phyloP scores from a whole-genome alignment of 1,140 invertebrate genomes.

The Eupristina koningsbergeri region DNA sequence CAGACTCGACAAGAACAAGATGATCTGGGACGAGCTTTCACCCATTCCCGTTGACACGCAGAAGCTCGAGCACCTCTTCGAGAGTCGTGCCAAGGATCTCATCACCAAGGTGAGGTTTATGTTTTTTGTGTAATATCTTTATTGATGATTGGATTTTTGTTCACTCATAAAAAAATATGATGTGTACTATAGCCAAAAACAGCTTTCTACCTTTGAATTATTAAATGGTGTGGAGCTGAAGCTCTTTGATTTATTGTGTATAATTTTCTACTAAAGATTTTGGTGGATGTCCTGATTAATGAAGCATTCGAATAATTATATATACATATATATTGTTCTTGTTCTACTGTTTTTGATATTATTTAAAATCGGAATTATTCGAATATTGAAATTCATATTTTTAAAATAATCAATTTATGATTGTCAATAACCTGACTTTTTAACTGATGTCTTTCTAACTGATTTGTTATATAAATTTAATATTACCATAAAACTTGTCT shows the following conservation, averaged over 20 bases:
- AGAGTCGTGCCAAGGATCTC: slow-evolving; percentile 95
- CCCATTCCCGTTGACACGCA: slow-evolving; percentile 90
- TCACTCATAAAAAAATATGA: neutral
- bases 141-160: slow-evolving; percentile 14
- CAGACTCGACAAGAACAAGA: slow-evolving; percentile 78
- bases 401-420: too few relatives aligned
- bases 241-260: slow-evolving; percentile 27
- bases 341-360: neutral
- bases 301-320: too few relatives aligned
- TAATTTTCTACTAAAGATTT: neutral
- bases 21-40: slow-evolving; percentile 96
- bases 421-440: too few relatives aligned
- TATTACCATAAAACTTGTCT: too few relatives aligned
- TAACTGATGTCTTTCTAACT: too few relatives aligned
- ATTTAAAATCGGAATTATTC: neutral
- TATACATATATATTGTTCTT: neutral
- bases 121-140: slow-evolving; percentile 1
- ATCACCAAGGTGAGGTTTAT: slow-evolving; percentile 85
- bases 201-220: neutral
- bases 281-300: neutral
- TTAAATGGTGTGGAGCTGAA: neutral
- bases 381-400: too few relatives aligned
- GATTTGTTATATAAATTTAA: too few relatives aligned
- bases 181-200: neutral
- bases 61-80: slow-evolving; percentile 97